A percentile compares a stretch with the other conserved stretches of the same genome.
Conservation (phyloP, 2,113 vertebrate species). For the Seriola quinqueradiata region DNA sequence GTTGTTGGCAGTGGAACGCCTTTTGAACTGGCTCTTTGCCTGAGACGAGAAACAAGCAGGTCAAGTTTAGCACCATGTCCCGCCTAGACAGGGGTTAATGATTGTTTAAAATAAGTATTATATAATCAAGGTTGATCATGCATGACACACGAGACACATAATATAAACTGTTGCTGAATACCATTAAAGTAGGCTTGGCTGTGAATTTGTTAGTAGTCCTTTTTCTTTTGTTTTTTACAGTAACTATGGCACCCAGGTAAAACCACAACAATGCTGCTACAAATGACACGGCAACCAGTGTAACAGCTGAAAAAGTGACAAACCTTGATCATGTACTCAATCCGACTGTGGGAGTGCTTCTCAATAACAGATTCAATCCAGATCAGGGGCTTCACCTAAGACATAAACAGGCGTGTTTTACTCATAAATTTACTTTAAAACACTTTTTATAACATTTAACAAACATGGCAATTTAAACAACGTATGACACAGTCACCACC, state of each 20-base stretch:
- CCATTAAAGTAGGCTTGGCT: background rate
- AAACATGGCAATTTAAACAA: background rate
- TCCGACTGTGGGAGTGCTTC: constrained; percentile 98
- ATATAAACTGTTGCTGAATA: constrained; percentile 3
- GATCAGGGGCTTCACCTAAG: constrained; percentile 96
- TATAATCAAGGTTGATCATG: background rate
- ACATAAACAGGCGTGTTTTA: constrained; percentile 13
- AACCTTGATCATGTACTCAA: constrained; percentile 99
- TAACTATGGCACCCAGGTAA: background rate
- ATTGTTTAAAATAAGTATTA: background rate
- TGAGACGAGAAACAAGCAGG: constrained; percentile 71
- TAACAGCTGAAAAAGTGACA: constrained; percentile 5
- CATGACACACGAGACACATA: background rate
- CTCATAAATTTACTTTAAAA: background rate
- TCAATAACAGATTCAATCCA: constrained; percentile 99
- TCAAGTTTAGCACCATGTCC: constrained; percentile 27
- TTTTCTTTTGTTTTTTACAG: background rate
- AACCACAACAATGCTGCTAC: background rate
- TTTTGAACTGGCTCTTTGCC: constrained; percentile 99
- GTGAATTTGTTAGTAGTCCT: background rate
- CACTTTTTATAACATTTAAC: background rate
- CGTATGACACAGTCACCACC: constrained; percentile 49
- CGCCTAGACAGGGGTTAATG: background rate
- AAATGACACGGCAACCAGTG: background rate
- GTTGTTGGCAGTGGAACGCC: constrained; percentile 97